These are phyloP conservation scores for Aporophyla lueneburgensis DNA, from an alignment of 2,888 invertebrate genomes.

Conservation along the genomic window DNA sequence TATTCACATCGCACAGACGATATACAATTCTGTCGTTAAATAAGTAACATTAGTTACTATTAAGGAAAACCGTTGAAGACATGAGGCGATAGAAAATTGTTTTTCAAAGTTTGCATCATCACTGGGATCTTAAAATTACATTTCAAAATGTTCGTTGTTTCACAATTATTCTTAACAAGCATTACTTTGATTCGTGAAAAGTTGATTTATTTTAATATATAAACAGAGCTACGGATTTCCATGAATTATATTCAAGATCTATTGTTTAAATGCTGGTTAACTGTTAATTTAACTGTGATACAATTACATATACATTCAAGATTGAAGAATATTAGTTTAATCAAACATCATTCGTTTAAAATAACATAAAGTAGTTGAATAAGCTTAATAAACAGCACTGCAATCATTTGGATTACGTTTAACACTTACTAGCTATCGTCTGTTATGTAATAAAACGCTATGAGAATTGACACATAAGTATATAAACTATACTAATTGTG, in stretches of 20 bases:
- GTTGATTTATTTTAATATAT: slow-evolving; percentile 60
- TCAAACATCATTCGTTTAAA: slow-evolving; percentile 55
- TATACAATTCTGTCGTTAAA: slow-evolving; percentile 54
- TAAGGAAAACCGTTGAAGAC: slow-evolving; percentile 47
- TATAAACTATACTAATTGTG: slow-evolving; percentile 91
- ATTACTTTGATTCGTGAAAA: slow-evolving; percentile 70
- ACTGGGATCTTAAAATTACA: slow-evolving; percentile 75
- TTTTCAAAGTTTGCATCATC: slow-evolving; percentile 59
- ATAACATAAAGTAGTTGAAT: slow-evolving; percentile 74
- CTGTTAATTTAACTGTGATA: slow-evolving; percentile 50
- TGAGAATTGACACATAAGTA: slow-evolving; percentile 92
- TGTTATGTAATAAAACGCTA: slow-evolving; percentile 91
- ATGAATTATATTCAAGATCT: slow-evolving; percentile 51
- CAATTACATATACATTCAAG: slow-evolving; percentile 61
- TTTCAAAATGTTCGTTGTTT: slow-evolving; percentile 85
- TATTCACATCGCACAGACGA: slow-evolving; percentile 56
- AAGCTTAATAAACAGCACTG: slow-evolving; percentile 85
- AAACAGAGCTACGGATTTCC: slow-evolving; percentile 58
- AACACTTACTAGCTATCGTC: slow-evolving; percentile 90
- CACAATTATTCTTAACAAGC: slow-evolving; percentile 74
- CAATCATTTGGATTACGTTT: slow-evolving; percentile 85
- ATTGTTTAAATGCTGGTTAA: slow-evolving; percentile 53
- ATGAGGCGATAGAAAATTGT: slow-evolving; percentile 59
- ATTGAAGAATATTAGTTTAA: slow-evolving; percentile 63
- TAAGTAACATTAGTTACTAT: slow-evolving; percentile 57